Percentiles rank a stretch among this genome's conserved stretches.
Conservation (phyloP, 2,888 invertebrate genomes). For the Ormyrus nitidulus region DNA sequence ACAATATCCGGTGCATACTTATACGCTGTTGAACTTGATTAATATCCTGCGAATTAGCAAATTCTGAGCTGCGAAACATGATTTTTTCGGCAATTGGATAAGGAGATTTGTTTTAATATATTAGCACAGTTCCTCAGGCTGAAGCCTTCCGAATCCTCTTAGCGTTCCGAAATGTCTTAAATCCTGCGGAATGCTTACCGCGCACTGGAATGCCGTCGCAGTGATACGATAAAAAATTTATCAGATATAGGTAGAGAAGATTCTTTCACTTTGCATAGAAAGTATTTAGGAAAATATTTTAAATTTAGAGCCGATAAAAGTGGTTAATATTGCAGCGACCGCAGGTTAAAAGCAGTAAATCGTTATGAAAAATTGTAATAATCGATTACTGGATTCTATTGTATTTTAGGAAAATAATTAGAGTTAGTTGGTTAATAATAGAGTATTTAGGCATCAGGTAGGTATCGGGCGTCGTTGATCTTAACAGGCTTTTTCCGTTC, state of each 20-base stretch:
- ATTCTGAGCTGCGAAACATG: background rate
- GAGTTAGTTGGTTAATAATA: no score
- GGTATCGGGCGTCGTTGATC: conserved; percentile 45
- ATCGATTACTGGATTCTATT: no score
- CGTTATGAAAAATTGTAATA: no score
- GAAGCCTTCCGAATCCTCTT: conserved; percentile 44
- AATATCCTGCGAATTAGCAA: no score
- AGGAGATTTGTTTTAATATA: conserved; percentile 36
- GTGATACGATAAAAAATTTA: conserved; percentile 27
- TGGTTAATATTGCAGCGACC: no score
- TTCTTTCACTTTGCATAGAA: no score
- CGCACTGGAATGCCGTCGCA: conserved; percentile 21
- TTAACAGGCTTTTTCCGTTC: conserved; percentile 55
- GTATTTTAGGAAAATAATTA: no score
- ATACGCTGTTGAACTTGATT: no score
- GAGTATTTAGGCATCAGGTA: no score
- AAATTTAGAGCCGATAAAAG: no score
- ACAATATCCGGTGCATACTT: conserved; percentile 15
- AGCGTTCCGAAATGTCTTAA: conserved; percentile 43
- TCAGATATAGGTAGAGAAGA: background rate
- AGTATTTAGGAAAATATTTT: no score
- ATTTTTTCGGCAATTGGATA: conserved; percentile 49
- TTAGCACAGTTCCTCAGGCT: conserved; percentile 23
- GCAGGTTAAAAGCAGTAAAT: no score
- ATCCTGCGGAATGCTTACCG: conserved; percentile 38